Base-by-base conservation (phyloP, 2,797 vertebrate species). In the Gouania willdenowi region DNA sequence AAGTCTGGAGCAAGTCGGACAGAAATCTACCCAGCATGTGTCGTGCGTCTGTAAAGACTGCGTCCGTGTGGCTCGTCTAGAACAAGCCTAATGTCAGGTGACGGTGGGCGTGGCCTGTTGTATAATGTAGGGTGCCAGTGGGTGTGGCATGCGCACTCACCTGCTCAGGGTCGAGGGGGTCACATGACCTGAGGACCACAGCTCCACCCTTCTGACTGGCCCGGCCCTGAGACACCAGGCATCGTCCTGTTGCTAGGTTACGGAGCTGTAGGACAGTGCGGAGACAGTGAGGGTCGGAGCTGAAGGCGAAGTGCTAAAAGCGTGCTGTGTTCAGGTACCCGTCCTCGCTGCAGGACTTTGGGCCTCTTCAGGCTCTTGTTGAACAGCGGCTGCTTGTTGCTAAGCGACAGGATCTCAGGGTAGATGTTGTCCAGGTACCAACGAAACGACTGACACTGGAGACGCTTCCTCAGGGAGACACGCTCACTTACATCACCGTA, bases 401-500 rank as follows among this genome's bases (percentile, higher is more conserved):
- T 87, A 6, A n/a, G n/a, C n/a, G n/a, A n/a, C n/a, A n/a, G n/a
- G 94, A 98, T 98, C 82, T 98, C 94, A 0, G 96, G 96, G 66
- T 98, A 98, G 14, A 98, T 63, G 2, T 87, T 92, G 71, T 97
- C 94, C 67, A 98, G 84, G 63, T 95, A 98, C 95, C 96, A 98
- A 26, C 86, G 89, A 47, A 98, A 98, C 0, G 94, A 90, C 14
- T 60, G 92, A 51, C 96, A 98, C 41, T 90, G 87, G 60, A 98
- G 51, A 28, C 64, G 87, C 64, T 79, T 82, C 38, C 96, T 87
- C 70, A 98, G 1, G 1, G 88, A 88, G 26, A 92, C 59, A 0
- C 94, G 92, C 32, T 95, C 92, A 0, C 89, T 85, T 65, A 98
- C 88, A 50, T 98, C 92, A 0, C 96, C 96, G 1, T 88, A 97